Percentiles rank a stretch among this genome's conserved stretches.
Conservation (phyloP, 1,140 invertebrate species). For the Dolichoris vasculosae region DNA sequence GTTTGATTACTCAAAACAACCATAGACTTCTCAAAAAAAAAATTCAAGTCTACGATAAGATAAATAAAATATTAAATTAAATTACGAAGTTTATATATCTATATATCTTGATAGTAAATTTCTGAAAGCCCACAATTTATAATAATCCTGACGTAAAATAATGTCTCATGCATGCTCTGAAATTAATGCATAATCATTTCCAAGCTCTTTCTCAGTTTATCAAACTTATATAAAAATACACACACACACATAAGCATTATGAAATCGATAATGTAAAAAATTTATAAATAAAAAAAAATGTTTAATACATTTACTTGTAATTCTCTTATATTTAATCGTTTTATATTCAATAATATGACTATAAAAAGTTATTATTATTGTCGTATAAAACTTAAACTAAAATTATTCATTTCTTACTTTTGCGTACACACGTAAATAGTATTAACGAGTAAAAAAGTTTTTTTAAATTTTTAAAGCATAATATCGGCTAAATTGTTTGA, state of each 20-base stretch:
- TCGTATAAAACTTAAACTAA: too few species aligned
- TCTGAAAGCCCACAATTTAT: not conserved
- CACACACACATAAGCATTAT: not conserved
- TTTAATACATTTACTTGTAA: too few species aligned
- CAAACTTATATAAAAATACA: not conserved
- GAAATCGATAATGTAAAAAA: not conserved
- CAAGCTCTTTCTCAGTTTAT: slow-evolving; percentile 6
- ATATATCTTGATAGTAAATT: too few species aligned
- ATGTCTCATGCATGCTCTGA: slow-evolving; percentile 1
- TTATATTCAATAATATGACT: too few species aligned
- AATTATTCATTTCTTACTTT: too few species aligned
- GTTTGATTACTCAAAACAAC: not conserved
- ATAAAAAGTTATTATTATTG: too few species aligned
- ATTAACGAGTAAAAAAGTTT: too few species aligned
- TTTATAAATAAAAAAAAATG: too few species aligned
- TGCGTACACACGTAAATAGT: too few species aligned
- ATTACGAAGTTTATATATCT: too few species aligned
- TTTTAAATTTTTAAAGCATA: not conserved
- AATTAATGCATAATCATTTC: not conserved
- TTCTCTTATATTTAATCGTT: too few species aligned
- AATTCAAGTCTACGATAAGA: not conserved
- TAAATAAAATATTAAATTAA: too few species aligned
- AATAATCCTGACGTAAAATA: not conserved
- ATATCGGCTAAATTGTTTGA: not conserved
- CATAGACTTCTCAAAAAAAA: not conserved